phyloP scores from a whole-genome alignment of 2,888 invertebrate genomes.

The Eupithecia inturbata region DNA sequence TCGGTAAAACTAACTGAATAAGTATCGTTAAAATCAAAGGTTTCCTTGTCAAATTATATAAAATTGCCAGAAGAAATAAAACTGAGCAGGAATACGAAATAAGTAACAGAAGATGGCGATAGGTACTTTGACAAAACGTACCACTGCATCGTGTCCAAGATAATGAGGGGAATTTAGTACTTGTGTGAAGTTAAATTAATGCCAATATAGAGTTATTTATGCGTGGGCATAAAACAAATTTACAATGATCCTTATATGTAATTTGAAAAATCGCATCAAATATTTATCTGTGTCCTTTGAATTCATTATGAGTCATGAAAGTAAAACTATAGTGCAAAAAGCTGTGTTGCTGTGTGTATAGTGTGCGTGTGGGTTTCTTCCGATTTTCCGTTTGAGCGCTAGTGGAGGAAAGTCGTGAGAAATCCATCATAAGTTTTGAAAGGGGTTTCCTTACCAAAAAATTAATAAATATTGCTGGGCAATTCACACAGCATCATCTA shows the following conservation, averaged over 20 bases:
- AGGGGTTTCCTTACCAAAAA: not conserved
- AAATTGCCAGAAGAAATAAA: not conserved
- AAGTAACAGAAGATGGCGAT: not conserved
- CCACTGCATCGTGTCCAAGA: constrained; percentile 45
- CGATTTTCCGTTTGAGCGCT: not conserved
- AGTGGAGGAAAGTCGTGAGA: not conserved
- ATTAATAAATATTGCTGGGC: not conserved
- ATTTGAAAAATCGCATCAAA: not conserved
- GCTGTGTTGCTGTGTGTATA: too few relatives aligned
- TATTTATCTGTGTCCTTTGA: too few relatives aligned
- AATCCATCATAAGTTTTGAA: not conserved
- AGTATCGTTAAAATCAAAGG: constrained; percentile 1
- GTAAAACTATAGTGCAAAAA: not conserved
- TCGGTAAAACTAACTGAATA: not conserved
- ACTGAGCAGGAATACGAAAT: not conserved
- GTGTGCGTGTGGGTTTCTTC: too few relatives aligned
- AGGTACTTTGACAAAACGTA: constrained; percentile 22
- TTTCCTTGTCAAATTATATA: not conserved
- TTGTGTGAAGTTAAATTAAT: constrained; percentile 3
- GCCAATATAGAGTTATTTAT: constrained; percentile 19
- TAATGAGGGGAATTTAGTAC: constrained; percentile 35
- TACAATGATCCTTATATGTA: not conserved
- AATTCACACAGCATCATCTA: not conserved
- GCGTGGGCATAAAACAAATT: constrained; percentile 9
- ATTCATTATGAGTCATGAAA: not conserved